Evolutionary conservation across 2,888 invertebrate genomes (phyloP).

Genomic region (Papilio demoleus): DNA sequence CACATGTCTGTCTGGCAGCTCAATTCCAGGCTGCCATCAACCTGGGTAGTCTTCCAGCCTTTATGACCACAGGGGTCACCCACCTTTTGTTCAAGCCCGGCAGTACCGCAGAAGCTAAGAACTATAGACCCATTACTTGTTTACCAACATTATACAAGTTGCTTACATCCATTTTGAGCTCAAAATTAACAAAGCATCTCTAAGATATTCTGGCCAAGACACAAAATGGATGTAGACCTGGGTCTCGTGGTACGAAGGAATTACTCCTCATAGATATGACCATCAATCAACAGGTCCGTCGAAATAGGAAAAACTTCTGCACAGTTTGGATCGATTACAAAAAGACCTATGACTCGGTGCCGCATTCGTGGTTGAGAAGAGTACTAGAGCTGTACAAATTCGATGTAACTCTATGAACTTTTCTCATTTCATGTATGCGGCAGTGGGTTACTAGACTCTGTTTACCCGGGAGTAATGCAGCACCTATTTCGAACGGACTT

Average conservation of each 20-base stretch:
- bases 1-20: not conserved
- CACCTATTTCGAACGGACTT: too few species aligned
- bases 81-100: not conserved
- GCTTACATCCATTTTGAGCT: too few species aligned
- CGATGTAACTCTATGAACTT: not conserved
- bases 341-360: constrained; percentile 6
- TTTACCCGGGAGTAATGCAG: too few species aligned
- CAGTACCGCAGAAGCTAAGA: not conserved
- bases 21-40: not conserved
- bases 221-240: not conserved
- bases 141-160: not conserved
- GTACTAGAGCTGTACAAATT: not conserved
- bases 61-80: not conserved
- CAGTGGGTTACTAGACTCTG: not conserved
- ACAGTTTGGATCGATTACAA: not conserved
- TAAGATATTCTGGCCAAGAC: too few species aligned
- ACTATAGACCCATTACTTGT: constrained; percentile 11
- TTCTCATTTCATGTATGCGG: not conserved
- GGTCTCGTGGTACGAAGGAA: constrained; percentile 2
- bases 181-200: too few species aligned
- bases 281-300: not conserved
- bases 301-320: not conserved
- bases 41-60: not conserved
- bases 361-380: not conserved
- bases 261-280: constrained; percentile 2